A percentile compares a stretch with the other conserved stretches of the same genome.
phyloP scores from a whole-genome alignment of 2,113 vertebrate genomes.

The Pteruthius melanotis region DNA sequence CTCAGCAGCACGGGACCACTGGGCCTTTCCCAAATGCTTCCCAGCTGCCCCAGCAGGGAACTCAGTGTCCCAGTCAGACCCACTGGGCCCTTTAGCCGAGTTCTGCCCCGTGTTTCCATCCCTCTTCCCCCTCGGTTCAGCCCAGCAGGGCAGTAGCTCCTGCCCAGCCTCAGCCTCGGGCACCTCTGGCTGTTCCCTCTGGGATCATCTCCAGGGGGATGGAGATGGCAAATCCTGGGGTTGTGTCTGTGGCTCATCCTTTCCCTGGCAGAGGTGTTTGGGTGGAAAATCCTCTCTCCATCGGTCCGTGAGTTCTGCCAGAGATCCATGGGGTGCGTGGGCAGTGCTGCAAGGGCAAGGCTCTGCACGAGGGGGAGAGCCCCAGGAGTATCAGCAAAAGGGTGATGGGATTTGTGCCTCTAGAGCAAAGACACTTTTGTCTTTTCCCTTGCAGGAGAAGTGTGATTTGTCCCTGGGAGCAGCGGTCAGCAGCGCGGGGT shows the following conservation, averaged over 20 bases:
- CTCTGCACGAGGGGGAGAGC: not conserved
- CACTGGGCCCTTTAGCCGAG: no score
- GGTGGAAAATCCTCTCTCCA: accelerated
- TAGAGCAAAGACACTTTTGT: not conserved
- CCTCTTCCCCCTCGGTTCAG: not conserved
- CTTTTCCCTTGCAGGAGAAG: not conserved
- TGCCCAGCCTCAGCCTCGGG: not conserved
- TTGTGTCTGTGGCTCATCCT: not conserved
- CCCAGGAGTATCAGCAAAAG: accelerated
- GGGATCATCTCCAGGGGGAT: accelerated
- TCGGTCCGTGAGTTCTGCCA: accelerated
- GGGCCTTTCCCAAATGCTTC: accelerated
- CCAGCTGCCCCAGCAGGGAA: not conserved
- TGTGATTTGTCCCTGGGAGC: not conserved
- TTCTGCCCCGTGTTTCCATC: not conserved
- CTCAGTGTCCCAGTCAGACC: not conserved
- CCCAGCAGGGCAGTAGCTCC: not conserved
- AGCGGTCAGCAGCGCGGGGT: accelerated
- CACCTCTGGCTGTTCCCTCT: not conserved
- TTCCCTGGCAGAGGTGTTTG: not conserved
- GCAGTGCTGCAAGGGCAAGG: accelerated
- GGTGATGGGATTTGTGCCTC: not conserved
- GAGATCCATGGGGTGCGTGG: accelerated
- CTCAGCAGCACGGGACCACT: accelerated
- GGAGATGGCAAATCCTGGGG: not conserved